phyloP scores from a whole-genome alignment of 1,140 invertebrate species.

The Trichogramma pretiosum region DNA sequence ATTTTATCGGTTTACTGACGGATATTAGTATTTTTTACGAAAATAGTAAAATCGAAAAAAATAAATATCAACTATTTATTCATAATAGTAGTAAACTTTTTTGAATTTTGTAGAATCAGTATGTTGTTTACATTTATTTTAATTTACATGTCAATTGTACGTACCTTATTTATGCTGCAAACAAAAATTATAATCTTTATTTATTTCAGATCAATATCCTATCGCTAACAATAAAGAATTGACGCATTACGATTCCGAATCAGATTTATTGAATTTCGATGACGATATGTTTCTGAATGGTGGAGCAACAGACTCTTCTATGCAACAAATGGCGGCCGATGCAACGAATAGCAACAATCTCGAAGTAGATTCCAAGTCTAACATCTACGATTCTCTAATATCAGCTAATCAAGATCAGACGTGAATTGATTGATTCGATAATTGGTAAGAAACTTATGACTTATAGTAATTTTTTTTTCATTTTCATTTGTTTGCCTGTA shows the following conservation, averaged over 20 bases:
- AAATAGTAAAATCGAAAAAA: no score
- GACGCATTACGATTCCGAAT: slow-evolving; percentile 33
- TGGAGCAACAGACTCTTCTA: slow-evolving; percentile 15
- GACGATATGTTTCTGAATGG: slow-evolving; percentile 35
- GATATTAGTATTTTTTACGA: no score
- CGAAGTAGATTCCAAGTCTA: slow-evolving; percentile 31
- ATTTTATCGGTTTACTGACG: no score
- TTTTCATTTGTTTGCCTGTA: not conserved
- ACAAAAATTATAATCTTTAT: not conserved
- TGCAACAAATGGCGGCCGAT: slow-evolving; percentile 11
- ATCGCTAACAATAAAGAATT: slow-evolving; percentile 28
- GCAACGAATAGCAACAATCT: slow-evolving; percentile 21
- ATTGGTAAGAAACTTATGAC: no score
- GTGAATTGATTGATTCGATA: slow-evolving; percentile 15
- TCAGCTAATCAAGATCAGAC: slow-evolving; percentile 13
- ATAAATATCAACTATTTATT: no score
- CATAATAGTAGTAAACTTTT: no score
- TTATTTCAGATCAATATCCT: slow-evolving; percentile 19
- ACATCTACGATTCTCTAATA: slow-evolving; percentile 30
- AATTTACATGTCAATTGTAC: no score
- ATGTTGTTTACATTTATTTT: no score
- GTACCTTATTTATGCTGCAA: no score
- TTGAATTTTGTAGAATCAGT: no score
- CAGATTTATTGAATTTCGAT: slow-evolving; percentile 34
- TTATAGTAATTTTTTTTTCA: not conserved